Evolutionary conservation across 2,113 vertebrate species (phyloP), one percentile per base, ranked within the genome.

Genomic region (Nicator chloris): DNA sequence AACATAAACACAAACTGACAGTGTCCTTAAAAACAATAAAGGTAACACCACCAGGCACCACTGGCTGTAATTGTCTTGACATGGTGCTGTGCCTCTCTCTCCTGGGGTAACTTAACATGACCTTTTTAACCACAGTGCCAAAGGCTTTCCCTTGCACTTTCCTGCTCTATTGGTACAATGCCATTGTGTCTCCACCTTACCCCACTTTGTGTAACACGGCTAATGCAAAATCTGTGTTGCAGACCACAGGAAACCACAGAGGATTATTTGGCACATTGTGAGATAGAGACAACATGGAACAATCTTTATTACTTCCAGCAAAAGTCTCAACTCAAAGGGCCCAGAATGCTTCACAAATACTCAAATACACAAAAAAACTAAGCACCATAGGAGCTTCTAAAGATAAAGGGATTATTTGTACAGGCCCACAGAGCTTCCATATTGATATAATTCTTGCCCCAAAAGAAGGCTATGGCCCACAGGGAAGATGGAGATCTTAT

Each of bases 1-100:
- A 88, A 78, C n/a, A 61, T 17, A n/a, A 96, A 94, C 33, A 87
- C 23, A 88, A 84, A 57, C 35, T 80, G 93, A 90, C 86, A 92
- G 39, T 44, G 50, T 91, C 64, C 77, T 95, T 87, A 93, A 54
- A 90, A 92, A 85, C 30, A 81, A 39, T 44, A 78, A 91, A 78
- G 40, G 65, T 66, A 89, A 68, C 42, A 90, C 76, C 64, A 88
- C 59, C n/a, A 77, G 90, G 86, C 57, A 82, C 22, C 45, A 60
- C 69, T 39, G 12, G 1, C 64, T 76, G n/a, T 89, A 92, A 93
- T 94, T 83, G 49, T 65, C 28, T 42, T 75, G 63, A 93, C 77
- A 30, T 13, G 42, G 47, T 53, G 22, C 24, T 75, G n/a, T 78
- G 65, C 37, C 30, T 81, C 54, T 92, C n/a, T 73, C 69, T 92